These are phyloP conservation scores for Orthosia cruda DNA, from an alignment of 2,888 invertebrate genomes.

Conservation along the genomic window DNA sequence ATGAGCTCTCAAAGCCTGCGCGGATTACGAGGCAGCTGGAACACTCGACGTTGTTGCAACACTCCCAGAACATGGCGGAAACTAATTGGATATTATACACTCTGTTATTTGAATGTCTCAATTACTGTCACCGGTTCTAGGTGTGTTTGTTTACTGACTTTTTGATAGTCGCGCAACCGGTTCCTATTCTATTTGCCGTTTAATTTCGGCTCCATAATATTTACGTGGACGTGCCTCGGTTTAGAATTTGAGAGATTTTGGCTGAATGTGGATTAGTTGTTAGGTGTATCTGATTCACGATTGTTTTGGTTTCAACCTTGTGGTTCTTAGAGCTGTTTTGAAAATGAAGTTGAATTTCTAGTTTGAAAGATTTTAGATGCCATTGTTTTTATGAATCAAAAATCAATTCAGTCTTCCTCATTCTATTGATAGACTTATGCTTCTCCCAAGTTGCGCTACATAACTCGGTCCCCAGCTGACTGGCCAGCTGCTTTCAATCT, in stretches of 20 bases:
- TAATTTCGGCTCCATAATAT: conserved; percentile 35
- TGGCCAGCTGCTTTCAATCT: neutral
- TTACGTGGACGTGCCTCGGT: conserved; percentile 27
- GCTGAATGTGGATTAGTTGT: conserved; percentile 6
- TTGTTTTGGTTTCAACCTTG: conserved; percentile 1
- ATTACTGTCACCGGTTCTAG: conserved; percentile 45
- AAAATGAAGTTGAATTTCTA: conserved; percentile 10
- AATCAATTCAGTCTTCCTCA: neutral
- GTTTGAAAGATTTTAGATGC: conserved; percentile 3
- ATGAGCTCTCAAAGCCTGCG: conserved; percentile 13
- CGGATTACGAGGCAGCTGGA: conserved; percentile 15
- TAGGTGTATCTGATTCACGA: neutral
- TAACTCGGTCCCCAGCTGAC: neutral
- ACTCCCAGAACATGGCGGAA: conserved; percentile 34
- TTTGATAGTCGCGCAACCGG: conserved; percentile 55
- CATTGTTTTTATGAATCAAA: neutral
- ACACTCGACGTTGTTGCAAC: conserved; percentile 32
- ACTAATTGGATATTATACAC: conserved; percentile 44
- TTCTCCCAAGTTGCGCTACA: neutral
- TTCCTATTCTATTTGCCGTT: conserved; percentile 37
- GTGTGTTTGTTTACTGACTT: conserved; percentile 54
- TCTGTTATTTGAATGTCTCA: conserved; percentile 52
- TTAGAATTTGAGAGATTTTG: conserved; percentile 2
- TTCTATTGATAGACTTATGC: neutral
- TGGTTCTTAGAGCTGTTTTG: neutral